Conservation (phyloP, 2,797 vertebrate genomes). For the Buphagus erythrorhynchus region DNA sequence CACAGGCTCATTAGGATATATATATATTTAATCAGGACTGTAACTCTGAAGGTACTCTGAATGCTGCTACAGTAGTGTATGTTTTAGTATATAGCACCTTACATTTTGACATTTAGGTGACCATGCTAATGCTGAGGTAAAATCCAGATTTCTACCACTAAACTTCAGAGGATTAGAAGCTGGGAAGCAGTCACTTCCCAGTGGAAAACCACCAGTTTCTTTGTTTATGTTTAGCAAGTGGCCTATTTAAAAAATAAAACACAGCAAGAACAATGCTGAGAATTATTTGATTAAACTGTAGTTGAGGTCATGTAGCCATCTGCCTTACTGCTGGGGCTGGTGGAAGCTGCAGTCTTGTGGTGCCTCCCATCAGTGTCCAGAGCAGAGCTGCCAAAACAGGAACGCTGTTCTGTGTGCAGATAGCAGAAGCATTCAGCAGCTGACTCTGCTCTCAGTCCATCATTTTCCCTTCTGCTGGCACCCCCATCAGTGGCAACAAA, state of each 20-base stretch:
- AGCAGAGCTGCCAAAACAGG: background rate
- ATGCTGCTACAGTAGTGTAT: background rate
- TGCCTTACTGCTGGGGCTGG: background rate
- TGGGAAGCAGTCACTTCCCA: background rate
- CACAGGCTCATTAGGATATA: background rate
- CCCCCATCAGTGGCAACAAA: background rate
- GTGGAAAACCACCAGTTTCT: background rate
- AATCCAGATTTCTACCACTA: background rate
- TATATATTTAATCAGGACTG: background rate
- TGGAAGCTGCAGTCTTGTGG: background rate
- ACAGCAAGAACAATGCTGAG: background rate
- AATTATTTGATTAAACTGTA: background rate
- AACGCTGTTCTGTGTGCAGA: background rate
- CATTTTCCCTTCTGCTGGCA: background rate
- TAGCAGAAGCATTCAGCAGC: background rate
- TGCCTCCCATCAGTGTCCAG: background rate
- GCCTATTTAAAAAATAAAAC: background rate
- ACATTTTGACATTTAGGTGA: background rate
- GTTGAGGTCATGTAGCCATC: background rate
- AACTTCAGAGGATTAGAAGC: background rate
- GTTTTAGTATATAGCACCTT: background rate
- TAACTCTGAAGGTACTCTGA: background rate
- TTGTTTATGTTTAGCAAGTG: background rate
- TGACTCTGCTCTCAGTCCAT: background rate
- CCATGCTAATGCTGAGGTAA: background rate